Evolutionary conservation across 2,797 vertebrate genomes (phyloP), one percentile per base, ranked within the genome.

Genomic region (Mormyrops attenuatus): DNA sequence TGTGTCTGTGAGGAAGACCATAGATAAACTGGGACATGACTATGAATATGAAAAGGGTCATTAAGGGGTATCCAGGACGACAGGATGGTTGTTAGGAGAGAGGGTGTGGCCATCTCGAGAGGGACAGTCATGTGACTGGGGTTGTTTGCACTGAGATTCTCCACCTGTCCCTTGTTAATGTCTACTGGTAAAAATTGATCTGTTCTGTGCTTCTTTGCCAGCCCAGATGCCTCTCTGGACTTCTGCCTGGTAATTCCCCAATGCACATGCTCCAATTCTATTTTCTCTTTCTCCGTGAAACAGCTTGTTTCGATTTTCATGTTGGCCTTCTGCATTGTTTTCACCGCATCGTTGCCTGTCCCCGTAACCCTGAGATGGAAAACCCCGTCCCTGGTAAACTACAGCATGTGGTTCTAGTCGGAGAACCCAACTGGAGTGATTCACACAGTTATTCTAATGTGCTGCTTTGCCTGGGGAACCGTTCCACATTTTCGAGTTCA

Each of bases 171-270:
- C 73, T 80, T 44, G 73, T 80, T 80, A 80, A 44, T 44, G 73
- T 80, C 73, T 44, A n/a, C 38, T 44, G 73, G 73, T 80, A 80
- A 44, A 80, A 80, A 80, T n/a, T 44, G 73, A 80, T 80, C 73
- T 80, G 73, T 80, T 80, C 38, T 80, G 17, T 80, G 73, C 41
- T 44, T 80, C 7, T 44, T 41, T 44, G 17, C 73, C 73, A 80
- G 73, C 73, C 41, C 73, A 80, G 73, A 80, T 80, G 73, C 73
- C 73, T 80, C 73, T 41, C 73, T 80, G 73, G 73, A 80, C 2
- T 3, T 7, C 9, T 17, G 73, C 73, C 73, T 41, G 15, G 73
- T 80, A n/a, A 80, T 80, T 44, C 73, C 41, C 73, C 38, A 80
- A 9, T 41, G 73, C 17, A 44, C 73, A 47, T n/a, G 38, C 73